phyloP scores from a whole-genome alignment of 2,888 invertebrate genomes.

The Cenopis cana region DNA sequence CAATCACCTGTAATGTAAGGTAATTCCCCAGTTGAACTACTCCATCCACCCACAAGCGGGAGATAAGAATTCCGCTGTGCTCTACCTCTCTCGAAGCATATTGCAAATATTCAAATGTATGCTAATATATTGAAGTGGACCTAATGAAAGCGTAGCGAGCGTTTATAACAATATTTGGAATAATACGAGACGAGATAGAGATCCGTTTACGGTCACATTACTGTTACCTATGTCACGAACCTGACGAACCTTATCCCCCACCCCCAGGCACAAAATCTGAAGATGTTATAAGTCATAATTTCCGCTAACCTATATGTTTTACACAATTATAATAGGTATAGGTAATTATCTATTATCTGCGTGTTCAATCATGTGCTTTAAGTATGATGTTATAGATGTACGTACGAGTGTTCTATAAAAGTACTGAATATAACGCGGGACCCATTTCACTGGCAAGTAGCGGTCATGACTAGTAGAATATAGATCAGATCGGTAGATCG shows the following conservation, averaged over 20 bases:
- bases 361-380: neutral
- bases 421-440: neutral
- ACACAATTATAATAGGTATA: neutral
- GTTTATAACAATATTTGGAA: constrained; percentile 7
- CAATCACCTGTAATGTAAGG: too few relatives aligned
- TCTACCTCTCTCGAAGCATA: neutral
- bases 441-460: constrained; percentile 1
- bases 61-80: too few relatives aligned
- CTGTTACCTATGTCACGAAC: neutral
- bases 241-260: neutral
- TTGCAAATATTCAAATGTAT: neutral
- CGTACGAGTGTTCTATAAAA: neutral
- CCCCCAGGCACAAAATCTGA: neutral
- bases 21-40: too few relatives aligned
- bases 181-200: neutral
- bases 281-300: neutral
- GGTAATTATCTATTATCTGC: constrained; percentile 16
- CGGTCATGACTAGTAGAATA: neutral
- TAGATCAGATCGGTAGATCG: constrained; percentile 10
- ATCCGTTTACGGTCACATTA: neutral
- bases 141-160: neutral
- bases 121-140: neutral
- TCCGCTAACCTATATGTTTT: constrained; percentile 1
- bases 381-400: neutral
- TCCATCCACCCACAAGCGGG: too few relatives aligned